phyloP scores from a whole-genome alignment of 2,797 vertebrate species.

The Anas flavirostris region DNA sequence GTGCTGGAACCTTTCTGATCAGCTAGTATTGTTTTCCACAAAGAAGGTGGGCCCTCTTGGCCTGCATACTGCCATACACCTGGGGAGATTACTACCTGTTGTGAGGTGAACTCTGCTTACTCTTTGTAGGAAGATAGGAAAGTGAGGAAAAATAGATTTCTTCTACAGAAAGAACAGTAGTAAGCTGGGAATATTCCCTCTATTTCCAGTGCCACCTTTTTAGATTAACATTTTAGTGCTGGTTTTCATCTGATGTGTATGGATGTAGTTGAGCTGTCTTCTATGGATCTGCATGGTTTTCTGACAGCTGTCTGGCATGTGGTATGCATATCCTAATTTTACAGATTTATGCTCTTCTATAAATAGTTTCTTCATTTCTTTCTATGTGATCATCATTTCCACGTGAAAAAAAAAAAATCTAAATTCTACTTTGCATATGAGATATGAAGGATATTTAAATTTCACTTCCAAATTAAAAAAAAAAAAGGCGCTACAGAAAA shows the following conservation, averaged over 20 bases:
- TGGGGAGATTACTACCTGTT: not conserved
- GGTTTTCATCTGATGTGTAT: not conserved
- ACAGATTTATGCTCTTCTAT: not conserved
- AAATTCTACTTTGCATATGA: not conserved
- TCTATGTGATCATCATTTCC: not conserved
- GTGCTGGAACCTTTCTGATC: not conserved
- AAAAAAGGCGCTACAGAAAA: not conserved
- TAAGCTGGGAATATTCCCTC: not conserved
- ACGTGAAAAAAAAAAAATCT: not conserved
- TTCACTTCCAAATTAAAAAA: not conserved
- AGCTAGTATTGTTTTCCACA: not conserved
- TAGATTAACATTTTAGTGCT: not conserved
- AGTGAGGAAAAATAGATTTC: not conserved
- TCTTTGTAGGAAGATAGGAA: not conserved
- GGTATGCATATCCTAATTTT: not conserved
- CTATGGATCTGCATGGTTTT: not conserved
- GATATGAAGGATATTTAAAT: not conserved
- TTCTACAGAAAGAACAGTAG: not conserved
- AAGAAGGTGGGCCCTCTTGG: not conserved
- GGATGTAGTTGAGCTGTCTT: not conserved
- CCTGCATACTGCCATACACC: rapidly evolving
- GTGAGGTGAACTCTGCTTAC: not conserved
- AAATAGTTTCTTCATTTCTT: not conserved
- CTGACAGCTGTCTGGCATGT: not conserved
- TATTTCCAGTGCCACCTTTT: not conserved